These are phyloP conservation scores for Phrynocephalus versicolor DNA, from an alignment of 2,113 vertebrate genomes.

Conservation along the genomic window DNA sequence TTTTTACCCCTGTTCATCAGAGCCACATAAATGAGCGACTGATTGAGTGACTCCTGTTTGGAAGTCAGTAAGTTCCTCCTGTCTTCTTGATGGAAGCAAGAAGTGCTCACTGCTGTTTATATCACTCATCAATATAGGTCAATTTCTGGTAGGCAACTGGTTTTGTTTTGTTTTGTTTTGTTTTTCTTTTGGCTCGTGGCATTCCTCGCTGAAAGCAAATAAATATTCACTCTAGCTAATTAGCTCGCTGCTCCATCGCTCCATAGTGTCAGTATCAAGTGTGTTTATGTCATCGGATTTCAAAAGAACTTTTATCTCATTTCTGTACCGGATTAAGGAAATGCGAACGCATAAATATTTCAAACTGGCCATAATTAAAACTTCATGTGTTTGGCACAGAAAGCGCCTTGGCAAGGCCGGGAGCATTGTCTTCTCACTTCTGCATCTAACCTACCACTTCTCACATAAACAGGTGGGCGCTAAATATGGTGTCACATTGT, in stretches of 20 bases:
- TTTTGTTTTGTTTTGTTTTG: too few relatives aligned
- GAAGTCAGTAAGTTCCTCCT: background rate
- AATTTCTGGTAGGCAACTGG: constrained; percentile 19
- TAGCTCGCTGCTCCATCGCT: constrained; percentile 62
- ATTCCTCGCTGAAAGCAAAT: constrained; percentile 42
- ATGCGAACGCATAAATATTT: constrained; percentile 73
- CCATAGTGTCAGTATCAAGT: constrained; percentile 64
- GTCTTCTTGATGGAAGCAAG: background rate
- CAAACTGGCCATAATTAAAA: constrained; percentile 75
- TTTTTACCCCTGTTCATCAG: background rate
- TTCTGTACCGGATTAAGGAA: constrained; percentile 65
- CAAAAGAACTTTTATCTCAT: constrained; percentile 73
- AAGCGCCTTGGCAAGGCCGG: constrained; percentile 41
- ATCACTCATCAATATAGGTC: constrained; percentile 16
- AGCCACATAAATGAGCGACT: background rate
- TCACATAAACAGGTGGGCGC: constrained; percentile 60
- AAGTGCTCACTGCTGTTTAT: constrained; percentile 21
- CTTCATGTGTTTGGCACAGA: constrained; percentile 70
- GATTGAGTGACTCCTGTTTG: too few relatives aligned
- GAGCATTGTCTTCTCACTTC: constrained; percentile 57
- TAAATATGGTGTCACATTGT: constrained; percentile 20
- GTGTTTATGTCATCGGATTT: constrained; percentile 71
- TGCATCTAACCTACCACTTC: constrained; percentile 13
- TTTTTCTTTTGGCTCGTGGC: constrained; percentile 22
- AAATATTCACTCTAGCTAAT: constrained; percentile 67